These are phyloP conservation scores for Chunga burmeisteri DNA, from an alignment of 2,113 vertebrate genomes.

Conservation along the genomic window DNA sequence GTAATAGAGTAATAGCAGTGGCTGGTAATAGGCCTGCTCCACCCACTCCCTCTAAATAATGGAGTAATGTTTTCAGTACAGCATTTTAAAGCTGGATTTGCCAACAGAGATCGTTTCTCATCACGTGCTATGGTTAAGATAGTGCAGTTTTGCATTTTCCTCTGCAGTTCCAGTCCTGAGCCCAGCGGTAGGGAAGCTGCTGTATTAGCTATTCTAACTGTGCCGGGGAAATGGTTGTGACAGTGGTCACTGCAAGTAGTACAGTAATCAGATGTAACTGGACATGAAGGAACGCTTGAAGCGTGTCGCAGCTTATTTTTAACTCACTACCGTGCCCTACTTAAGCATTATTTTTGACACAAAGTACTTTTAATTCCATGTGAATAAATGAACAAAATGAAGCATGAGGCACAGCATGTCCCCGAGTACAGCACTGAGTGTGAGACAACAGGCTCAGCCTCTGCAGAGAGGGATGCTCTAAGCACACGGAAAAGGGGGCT, in stretches of 20 bases:
- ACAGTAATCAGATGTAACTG: not conserved
- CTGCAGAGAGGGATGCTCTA: not conserved
- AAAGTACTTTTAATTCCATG: conserved; percentile 15
- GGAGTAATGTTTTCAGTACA: not conserved
- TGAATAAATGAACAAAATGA: not conserved
- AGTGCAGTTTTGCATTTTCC: not conserved
- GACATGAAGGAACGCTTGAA: conserved; percentile 25
- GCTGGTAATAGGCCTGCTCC: conserved; percentile 13
- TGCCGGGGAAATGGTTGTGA: not conserved
- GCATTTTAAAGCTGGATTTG: not conserved
- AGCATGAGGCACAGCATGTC: not conserved
- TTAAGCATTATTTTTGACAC: conserved; percentile 7
- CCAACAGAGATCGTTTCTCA: not conserved
- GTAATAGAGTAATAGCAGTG: not conserved
- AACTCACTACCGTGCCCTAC: not conserved
- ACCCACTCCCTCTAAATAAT: conserved; percentile 48
- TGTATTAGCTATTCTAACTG: not conserved
- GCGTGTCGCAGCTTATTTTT: not conserved
- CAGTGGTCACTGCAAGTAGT: conserved; percentile 20
- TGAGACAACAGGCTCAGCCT: not conserved
- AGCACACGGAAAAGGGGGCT: not conserved
- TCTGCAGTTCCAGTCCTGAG: not conserved
- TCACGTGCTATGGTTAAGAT: not conserved
- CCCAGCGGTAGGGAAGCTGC: not conserved
- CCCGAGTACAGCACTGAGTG: not conserved